These are phyloP conservation scores for Sceloporus tristichus DNA, from an alignment of 2,113 vertebrate species.

Conservation along the genomic window DNA sequence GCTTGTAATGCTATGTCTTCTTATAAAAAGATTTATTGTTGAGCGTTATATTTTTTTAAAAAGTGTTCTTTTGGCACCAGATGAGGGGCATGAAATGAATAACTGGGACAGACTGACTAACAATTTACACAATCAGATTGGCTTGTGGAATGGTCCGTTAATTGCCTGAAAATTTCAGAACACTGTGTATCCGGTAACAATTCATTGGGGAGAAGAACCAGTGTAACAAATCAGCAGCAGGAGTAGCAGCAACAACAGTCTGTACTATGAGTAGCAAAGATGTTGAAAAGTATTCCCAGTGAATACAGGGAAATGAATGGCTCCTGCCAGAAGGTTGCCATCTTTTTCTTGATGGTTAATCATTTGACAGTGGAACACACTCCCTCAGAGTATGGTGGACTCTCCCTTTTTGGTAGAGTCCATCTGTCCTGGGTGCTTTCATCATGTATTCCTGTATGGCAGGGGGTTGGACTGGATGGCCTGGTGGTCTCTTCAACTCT, in stretches of 20 bases:
- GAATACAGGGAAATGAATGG: too few species aligned
- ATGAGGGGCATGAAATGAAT: constrained; percentile 32
- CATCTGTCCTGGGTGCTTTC: too few species aligned
- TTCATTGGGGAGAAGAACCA: not conserved
- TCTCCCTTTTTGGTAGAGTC: too few species aligned
- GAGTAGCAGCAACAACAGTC: not conserved
- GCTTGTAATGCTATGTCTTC: constrained; percentile 32
- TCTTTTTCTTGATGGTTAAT: too few species aligned
- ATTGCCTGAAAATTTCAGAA: constrained; percentile 35
- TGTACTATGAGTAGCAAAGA: not conserved
- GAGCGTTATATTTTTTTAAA: constrained; percentile 39
- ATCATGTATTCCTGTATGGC: too few species aligned
- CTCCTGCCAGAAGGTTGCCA: too few species aligned
- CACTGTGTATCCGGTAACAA: constrained; percentile 29
- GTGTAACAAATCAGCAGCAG: not conserved
- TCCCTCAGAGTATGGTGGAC: too few species aligned
- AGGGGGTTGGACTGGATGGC: too few species aligned
- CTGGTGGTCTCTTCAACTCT: too few species aligned
- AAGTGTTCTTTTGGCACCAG: not conserved
- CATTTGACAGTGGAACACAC: too few species aligned
- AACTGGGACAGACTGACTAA: not conserved
- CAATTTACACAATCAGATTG: not conserved
- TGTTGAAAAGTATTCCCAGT: not conserved
- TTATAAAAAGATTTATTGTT: constrained; percentile 34
- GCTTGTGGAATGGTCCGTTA: constrained; percentile 39